Percentiles rank a stretch among this genome's conserved stretches.
Evolutionary conservation across 2,888 invertebrate genomes (phyloP).

Genomic region (Elysia crispata): DNA sequence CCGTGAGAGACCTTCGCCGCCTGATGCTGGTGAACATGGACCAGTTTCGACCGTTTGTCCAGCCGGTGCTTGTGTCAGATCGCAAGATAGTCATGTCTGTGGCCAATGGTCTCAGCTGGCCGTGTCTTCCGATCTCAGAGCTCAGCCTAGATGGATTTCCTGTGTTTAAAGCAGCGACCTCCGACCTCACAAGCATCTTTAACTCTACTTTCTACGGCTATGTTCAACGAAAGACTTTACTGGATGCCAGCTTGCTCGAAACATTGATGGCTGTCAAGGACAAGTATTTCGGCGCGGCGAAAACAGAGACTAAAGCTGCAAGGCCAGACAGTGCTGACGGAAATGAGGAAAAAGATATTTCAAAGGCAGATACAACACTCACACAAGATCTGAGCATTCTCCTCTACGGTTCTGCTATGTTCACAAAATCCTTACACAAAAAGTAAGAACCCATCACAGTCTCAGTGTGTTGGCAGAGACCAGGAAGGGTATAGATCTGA

Average conservation of each 20-base stretch:
- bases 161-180: constrained; percentile 26
- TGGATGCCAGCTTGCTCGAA: constrained; percentile 36
- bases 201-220: constrained; percentile 45
- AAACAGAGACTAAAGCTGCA: not conserved
- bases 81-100: constrained; percentile 11
- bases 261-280: constrained; percentile 34
- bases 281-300: not conserved
- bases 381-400: too few species aligned
- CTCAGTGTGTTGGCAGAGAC: too few species aligned
- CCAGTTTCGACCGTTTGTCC: constrained; percentile 33
- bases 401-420: too few species aligned
- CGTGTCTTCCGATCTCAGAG: constrained; percentile 28
- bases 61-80: constrained; percentile 36
- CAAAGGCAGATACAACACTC: too few species aligned
- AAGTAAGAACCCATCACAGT: too few species aligned
- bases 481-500: too few species aligned
- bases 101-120: constrained; percentile 36
- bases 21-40: constrained; percentile 23
- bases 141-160: constrained; percentile 20
- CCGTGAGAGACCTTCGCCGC: not conserved
- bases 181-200: not conserved
- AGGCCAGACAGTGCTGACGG: not conserved
- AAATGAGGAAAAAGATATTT: too few species aligned
- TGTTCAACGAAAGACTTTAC: constrained; percentile 20
- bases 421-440: too few species aligned